Evolutionary conservation across 1,140 invertebrate genomes (phyloP), one percentile per base, ranked within the genome.

Genomic region (Drosophila takahashii): DNA sequence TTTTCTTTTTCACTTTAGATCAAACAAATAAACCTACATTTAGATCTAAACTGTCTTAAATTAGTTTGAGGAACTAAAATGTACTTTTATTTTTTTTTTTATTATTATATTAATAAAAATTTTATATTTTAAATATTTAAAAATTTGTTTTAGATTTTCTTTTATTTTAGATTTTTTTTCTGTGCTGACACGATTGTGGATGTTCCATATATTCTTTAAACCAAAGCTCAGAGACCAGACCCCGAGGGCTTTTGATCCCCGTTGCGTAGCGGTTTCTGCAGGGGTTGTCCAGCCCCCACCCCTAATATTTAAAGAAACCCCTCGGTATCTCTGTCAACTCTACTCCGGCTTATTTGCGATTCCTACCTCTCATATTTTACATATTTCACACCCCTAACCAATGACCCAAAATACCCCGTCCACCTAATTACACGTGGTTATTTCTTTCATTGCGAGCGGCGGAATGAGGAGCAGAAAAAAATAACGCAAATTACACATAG

Each of bases 401-500:
- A 42, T 42, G 32, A 7, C 39, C 29, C 42, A 37, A 61, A 44
- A 3, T 9, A 26, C 70, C 79, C 71, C 58, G 41, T 56, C 45
- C 57, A 60, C 37, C 56, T 70, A 64, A 76, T 81, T 77, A 54
- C 48, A 58, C 58, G 18, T 39, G 42, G 74, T 65, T 52, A 51
- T 50, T 41, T 61, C 54, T 60, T 26, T 37, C 42, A 10, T 29
- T 48, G 32, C 47, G 22, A 62, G 53, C 50, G 60, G 60, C 60
- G 51, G 74, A 77, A 81, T 77, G 78, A 34, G 36, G 48, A 71
- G 34, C 11, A 34, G 64, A 45, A 22, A 45, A 81, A 78, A 81
- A 67, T 75, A 48, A 57, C 67, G 67, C 57, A 85, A 86, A 85
- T 86, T 85, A 79, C 74, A 85, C 76, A 84, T 77, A 71, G 75